Percentiles rank a stretch among this genome's conserved stretches.
Evolutionary conservation across 2,113 vertebrate genomes (phyloP).

Genomic region (Harpagus bidentatus): DNA sequence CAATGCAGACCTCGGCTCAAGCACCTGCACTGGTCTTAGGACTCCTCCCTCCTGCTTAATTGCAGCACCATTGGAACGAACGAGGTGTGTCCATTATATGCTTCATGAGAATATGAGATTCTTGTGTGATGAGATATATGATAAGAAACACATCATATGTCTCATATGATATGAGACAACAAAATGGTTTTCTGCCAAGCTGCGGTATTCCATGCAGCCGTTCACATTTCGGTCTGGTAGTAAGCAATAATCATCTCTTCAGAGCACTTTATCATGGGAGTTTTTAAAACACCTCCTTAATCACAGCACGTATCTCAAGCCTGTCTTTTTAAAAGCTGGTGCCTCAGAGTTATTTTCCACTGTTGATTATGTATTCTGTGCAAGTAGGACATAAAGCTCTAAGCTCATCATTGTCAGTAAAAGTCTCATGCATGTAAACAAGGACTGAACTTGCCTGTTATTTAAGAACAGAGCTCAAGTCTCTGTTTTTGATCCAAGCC

Average conservation of each 20-base stretch:
- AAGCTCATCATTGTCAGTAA: slow-evolving; percentile 25
- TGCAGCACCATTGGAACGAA: rapidly evolving
- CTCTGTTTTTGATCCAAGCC: background rate
- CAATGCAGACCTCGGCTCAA: background rate
- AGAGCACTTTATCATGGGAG: background rate
- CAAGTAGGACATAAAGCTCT: background rate
- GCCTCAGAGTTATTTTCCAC: slow-evolving; percentile 8
- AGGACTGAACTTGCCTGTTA: slow-evolving; percentile 22
- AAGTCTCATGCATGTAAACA: slow-evolving; percentile 42
- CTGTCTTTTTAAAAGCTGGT: background rate
- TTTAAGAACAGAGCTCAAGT: slow-evolving; percentile 12
- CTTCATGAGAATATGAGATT: background rate
- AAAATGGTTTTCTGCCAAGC: background rate
- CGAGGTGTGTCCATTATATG: background rate
- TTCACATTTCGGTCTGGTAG: background rate
- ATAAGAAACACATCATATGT: background rate
- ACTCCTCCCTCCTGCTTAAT: background rate
- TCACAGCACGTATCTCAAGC: background rate
- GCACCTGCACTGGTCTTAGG: background rate
- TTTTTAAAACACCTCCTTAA: background rate
- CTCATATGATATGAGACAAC: background rate
- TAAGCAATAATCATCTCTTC: background rate
- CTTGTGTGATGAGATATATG: background rate
- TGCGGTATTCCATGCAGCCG: rapidly evolving
- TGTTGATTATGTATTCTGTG: background rate